A percentile compares a stretch with the other conserved stretches of the same genome.
Evolutionary conservation across 2,888 invertebrate genomes (phyloP).

Genomic region (Acanthosepion pharaonis): DNA sequence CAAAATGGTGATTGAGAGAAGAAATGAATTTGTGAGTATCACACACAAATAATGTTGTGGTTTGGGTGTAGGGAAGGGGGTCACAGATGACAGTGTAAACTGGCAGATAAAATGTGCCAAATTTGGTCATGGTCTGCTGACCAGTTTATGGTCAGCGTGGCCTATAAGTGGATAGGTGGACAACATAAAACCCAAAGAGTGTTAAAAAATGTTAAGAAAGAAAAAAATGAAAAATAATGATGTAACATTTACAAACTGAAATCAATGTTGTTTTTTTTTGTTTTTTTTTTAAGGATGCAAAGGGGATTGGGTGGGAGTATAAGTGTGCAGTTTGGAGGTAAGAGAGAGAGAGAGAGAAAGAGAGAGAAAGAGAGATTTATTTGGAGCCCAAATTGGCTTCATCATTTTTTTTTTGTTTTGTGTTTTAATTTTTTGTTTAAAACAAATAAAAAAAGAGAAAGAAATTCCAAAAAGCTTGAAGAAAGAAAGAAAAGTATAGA

Average conservation of each 20-base stretch:
- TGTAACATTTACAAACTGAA: slow-evolving; percentile 17
- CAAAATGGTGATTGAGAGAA: slow-evolving; percentile 10
- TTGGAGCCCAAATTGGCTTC: neutral
- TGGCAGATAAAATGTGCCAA: neutral
- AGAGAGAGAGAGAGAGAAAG: neutral
- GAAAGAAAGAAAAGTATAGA: slow-evolving; percentile 8
- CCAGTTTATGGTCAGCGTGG: neutral
- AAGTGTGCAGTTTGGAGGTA: neutral
- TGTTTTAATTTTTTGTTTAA: neutral
- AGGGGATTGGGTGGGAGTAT: neutral
- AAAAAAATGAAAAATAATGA: neutral
- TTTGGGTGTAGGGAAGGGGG: neutral
- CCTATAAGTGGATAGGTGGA: neutral
- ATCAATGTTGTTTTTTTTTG: neutral
- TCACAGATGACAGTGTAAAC: neutral
- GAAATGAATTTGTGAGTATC: neutral
- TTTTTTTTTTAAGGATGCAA: neutral
- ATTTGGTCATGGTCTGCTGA: neutral
- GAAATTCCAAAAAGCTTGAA: slow-evolving; percentile 33
- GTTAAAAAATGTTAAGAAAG: no score
- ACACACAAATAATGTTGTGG: neutral
- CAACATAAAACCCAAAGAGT: no score
- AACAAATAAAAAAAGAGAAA: neutral
- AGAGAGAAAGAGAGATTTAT: neutral
- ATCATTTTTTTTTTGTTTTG: no score